Evolutionary conservation across 2,113 vertebrate species (phyloP).

Genomic region (Pipa parva): DNA sequence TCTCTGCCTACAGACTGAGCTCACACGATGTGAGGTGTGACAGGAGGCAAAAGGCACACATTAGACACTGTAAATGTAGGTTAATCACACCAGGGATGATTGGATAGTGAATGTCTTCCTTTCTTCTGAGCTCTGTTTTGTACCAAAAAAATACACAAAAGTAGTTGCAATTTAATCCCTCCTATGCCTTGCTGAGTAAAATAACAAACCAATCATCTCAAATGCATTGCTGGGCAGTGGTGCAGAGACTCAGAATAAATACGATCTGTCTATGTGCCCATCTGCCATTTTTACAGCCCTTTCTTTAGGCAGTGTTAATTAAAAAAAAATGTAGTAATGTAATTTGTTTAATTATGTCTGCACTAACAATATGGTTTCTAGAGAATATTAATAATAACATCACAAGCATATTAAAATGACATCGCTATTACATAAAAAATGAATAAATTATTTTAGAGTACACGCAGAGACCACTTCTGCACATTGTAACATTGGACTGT

Average conservation of each 20-base stretch:
- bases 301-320: no score
- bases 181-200: not conserved
- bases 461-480: no score
- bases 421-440: no score
- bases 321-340: no score
- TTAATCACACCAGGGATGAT: slow-evolving; percentile 37
- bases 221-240: not conserved
- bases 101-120: slow-evolving; percentile 39
- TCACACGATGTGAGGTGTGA: slow-evolving; percentile 49
- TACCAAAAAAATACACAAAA: not conserved
- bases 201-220: not conserved
- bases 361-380: no score
- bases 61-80: slow-evolving; percentile 53
- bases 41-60: slow-evolving; percentile 44
- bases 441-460: no score
- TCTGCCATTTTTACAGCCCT: no score
- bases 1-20: not conserved
- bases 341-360: no score
- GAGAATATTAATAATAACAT: no score
- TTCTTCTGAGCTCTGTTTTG: slow-evolving; percentile 23
- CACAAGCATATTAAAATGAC: no score
- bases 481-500: no score
- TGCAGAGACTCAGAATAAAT: not conserved
- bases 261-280: no score
- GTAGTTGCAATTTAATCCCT: not conserved